phyloP scores from a whole-genome alignment of 2,113 vertebrate species.

The Eubucco bourcierii region DNA sequence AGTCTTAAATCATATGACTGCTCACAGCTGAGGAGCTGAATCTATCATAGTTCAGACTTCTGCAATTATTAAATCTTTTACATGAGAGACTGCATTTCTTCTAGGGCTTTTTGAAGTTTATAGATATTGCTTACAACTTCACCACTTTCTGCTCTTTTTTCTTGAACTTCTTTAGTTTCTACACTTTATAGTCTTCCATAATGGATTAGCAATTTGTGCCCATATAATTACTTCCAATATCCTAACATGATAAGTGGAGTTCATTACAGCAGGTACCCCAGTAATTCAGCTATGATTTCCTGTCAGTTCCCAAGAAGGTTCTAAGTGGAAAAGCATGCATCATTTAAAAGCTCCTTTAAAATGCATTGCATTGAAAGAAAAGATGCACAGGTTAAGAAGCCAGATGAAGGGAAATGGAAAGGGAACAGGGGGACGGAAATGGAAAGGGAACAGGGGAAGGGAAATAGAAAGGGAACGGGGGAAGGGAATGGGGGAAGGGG shows the following conservation, averaged over 20 bases:
- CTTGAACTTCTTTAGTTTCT: not conserved
- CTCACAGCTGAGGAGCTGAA: not conserved
- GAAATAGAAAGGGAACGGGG: too few species aligned
- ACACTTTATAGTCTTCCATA: not conserved
- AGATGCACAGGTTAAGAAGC: not conserved
- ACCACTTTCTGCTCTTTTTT: not conserved
- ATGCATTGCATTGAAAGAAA: not conserved
- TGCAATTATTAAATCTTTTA: not conserved
- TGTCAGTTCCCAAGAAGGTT: not conserved
- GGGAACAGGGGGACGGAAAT: too few species aligned
- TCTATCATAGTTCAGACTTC: not conserved
- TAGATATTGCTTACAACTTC: not conserved
- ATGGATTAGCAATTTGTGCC: not conserved
- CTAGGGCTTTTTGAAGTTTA: not conserved
- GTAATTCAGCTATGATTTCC: not conserved
- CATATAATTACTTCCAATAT: not conserved
- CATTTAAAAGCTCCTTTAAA: not conserved
- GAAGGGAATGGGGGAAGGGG: too few species aligned
- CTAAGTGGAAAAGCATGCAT: not conserved
- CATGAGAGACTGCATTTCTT: not conserved
- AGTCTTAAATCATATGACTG: not conserved
- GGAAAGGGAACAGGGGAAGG: fast-evolving
- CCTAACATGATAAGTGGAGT: not conserved
- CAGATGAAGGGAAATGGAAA: too few species aligned
- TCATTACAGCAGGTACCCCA: not conserved